Conservation (phyloP, 2,113 vertebrate genomes). For the Jacana jacana region DNA sequence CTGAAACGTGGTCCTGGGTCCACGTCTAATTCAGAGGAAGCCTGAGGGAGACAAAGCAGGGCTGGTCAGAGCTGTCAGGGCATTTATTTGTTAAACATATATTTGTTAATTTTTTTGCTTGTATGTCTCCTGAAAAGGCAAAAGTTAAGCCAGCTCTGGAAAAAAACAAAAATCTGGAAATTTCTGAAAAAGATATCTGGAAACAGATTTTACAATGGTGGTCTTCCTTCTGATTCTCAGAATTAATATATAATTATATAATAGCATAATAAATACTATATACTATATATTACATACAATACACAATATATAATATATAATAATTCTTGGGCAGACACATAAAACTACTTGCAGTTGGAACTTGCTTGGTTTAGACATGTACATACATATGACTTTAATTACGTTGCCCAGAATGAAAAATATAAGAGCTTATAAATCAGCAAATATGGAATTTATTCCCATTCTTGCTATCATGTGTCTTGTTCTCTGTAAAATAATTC, state of each 20-base stretch:
- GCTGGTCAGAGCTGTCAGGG: not conserved
- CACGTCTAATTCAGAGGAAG: not conserved
- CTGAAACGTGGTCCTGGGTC: not conserved
- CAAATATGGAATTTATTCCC: not conserved
- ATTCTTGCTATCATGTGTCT: not conserved
- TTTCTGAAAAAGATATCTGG: too few relatives aligned
- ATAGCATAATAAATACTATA: too few relatives aligned
- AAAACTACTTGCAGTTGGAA: not conserved
- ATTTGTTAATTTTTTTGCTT: not conserved
- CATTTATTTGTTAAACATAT: not conserved
- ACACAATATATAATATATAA: too few relatives aligned
- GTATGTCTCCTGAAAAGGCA: not conserved
- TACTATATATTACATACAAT: too few relatives aligned
- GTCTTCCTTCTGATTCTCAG: not conserved
- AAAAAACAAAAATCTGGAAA: too few relatives aligned
- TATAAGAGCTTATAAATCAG: not conserved
- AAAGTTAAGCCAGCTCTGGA: not conserved
- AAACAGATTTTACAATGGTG: not conserved
- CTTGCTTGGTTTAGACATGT: not conserved
- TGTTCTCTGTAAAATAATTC: not conserved
- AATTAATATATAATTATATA: too few relatives aligned
- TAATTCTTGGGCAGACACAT: not conserved
- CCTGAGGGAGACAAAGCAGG: not conserved
- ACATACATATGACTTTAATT: not conserved
- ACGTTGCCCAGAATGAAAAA: not conserved